Evolutionary conservation across 2,113 vertebrate species (phyloP).

Genomic region (Phyllostomus discolor): DNA sequence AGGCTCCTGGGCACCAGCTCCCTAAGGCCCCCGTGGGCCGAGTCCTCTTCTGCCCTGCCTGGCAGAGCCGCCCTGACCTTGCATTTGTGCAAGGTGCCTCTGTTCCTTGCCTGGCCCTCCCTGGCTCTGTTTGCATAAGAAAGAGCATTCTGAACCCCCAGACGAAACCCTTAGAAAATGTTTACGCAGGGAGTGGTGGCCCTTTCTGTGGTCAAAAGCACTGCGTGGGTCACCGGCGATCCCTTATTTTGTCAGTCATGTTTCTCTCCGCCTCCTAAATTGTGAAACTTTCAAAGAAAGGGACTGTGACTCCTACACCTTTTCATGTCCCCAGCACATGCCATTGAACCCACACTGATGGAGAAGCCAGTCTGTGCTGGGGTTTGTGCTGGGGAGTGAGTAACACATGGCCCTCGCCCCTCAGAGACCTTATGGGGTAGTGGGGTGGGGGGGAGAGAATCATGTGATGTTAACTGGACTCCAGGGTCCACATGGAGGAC

Average conservation of each 20-base stretch:
- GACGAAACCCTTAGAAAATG: background rate
- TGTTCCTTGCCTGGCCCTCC: background rate
- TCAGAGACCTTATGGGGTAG: background rate
- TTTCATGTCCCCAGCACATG: too few relatives aligned
- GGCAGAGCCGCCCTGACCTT: background rate
- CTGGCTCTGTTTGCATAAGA: background rate
- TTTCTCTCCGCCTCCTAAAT: background rate
- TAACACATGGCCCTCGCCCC: fast-evolving
- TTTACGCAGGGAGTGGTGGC: background rate
- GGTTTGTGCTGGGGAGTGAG: background rate
- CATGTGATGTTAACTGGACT: background rate
- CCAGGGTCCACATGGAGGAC: background rate
- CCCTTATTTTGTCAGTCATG: background rate
- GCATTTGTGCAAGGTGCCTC: background rate
- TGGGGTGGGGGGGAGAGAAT: background rate
- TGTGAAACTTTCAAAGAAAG: background rate
- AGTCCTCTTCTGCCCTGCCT: background rate
- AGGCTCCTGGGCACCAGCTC: background rate
- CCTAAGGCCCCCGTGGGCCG: background rate
- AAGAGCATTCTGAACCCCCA: background rate
- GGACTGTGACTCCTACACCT: background rate
- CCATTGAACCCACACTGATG: fast-evolving
- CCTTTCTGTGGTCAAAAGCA: fast-evolving
- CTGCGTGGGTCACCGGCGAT: fast-evolving
- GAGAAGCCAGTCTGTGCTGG: too few relatives aligned